A percentile compares a stretch with the other conserved stretches of the same genome.
Conservation (phyloP, 1,140 invertebrate species). For the Ceratina australensis region DNA sequence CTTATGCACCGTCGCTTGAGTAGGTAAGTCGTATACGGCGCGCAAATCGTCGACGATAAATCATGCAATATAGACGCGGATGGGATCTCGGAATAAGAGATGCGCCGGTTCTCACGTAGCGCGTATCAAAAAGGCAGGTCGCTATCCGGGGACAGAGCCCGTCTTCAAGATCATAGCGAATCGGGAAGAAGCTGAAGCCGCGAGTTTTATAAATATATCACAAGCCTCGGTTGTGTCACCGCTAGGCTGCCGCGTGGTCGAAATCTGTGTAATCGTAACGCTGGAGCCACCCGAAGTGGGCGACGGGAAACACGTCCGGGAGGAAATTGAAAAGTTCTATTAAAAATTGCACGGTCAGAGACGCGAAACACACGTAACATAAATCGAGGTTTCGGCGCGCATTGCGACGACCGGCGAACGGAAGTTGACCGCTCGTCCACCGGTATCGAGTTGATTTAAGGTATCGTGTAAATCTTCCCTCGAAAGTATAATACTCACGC, state of each 20-base stretch:
- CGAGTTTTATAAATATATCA: slow-evolving; percentile 61
- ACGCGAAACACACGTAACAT: slow-evolving; percentile 22
- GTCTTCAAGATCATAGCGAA: slow-evolving; percentile 40
- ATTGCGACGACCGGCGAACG: slow-evolving; percentile 14
- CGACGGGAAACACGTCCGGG: neutral
- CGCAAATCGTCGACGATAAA: slow-evolving; percentile 22
- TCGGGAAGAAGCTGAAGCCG: slow-evolving; percentile 24
- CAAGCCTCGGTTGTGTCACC: slow-evolving; percentile 24
- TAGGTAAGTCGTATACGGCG: too few relatives aligned
- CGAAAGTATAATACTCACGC: neutral
- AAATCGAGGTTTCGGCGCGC: slow-evolving; percentile 36
- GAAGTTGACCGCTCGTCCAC: neutral
- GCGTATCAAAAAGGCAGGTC: slow-evolving; percentile 37
- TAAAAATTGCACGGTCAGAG: slow-evolving; percentile 47
- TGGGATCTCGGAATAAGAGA: slow-evolving; percentile 15
- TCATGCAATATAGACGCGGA: slow-evolving; percentile 21
- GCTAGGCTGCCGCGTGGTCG: slow-evolving; percentile 33
- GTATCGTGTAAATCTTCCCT: neutral
- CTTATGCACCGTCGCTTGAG: neutral
- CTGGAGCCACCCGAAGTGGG: slow-evolving; percentile 47
- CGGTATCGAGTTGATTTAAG: slow-evolving; percentile 13
- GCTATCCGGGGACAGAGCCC: slow-evolving; percentile 35
- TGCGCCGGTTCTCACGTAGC: slow-evolving; percentile 33
- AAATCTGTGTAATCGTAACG: slow-evolving; percentile 49
- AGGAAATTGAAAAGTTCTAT: slow-evolving; percentile 65